Evolutionary conservation across 1,140 invertebrate genomes (phyloP).

Genomic region (Diplogasteroides magnus): DNA sequence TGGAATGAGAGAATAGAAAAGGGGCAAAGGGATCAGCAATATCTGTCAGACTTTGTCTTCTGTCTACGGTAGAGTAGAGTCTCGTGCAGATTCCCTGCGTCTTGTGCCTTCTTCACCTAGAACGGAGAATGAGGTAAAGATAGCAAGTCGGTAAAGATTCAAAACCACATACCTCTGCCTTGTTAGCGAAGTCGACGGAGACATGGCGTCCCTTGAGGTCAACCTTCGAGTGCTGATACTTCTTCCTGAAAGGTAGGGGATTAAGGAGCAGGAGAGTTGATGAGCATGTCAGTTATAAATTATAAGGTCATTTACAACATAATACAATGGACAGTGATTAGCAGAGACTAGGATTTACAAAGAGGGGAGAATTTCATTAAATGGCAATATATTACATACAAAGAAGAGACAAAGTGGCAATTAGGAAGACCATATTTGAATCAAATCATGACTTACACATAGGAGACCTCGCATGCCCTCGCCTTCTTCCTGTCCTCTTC

Average conservation of each 20-base stretch:
- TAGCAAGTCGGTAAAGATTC: not conserved
- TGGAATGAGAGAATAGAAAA: not conserved
- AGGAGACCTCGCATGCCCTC: conserved; percentile 32
- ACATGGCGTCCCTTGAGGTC: conserved; percentile 33
- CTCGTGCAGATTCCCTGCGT: conserved; percentile 34
- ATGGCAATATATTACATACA: not conserved
- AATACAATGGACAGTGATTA: too few species aligned
- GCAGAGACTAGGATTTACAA: too few species aligned
- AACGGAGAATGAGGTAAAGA: not conserved
- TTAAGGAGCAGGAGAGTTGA: too few species aligned
- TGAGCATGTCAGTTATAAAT: too few species aligned
- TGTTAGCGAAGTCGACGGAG: conserved; percentile 27
- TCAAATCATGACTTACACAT: conserved; percentile 24
- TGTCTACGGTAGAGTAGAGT: conserved; percentile 24
- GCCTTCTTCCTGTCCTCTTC: conserved; percentile 32
- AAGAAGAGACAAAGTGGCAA: not conserved
- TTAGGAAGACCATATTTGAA: too few species aligned
- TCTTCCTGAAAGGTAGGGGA: conserved; percentile 21
- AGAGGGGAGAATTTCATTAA: not conserved
- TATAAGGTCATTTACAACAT: too few species aligned
- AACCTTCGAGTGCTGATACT: conserved; percentile 38
- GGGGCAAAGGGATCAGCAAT: conserved; percentile 56
- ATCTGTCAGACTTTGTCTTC: conserved; percentile 37
- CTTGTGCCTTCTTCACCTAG: conserved; percentile 21
- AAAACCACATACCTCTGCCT: conserved; percentile 11